These are phyloP conservation scores for Solenodon paradoxus DNA, from an alignment of 2,113 vertebrate species.

Conservation along the genomic window DNA sequence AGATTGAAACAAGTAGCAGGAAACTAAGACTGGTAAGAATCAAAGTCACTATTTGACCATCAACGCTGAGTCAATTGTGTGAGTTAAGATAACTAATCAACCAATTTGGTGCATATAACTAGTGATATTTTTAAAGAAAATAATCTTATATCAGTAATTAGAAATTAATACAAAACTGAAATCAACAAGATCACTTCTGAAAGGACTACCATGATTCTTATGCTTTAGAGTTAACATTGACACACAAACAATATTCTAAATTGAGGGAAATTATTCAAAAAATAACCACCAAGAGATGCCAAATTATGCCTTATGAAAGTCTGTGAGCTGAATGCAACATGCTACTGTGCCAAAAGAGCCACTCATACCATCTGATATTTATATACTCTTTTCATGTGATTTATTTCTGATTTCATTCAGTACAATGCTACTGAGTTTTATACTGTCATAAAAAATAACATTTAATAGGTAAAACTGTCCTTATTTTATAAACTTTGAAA, in stretches of 20 bases:
- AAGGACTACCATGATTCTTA: constrained; percentile 37
- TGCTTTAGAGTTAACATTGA: constrained; percentile 50
- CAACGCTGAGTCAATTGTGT: neutral
- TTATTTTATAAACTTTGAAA: constrained; percentile 48
- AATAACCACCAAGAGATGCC: neutral
- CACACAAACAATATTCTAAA: constrained; percentile 12
- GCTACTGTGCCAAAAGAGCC: neutral
- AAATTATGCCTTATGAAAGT: constrained; percentile 10
- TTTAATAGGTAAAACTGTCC: constrained; percentile 38
- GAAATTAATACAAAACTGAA: constrained; percentile 51
- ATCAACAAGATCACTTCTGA: constrained; percentile 30
- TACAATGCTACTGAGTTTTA: constrained; percentile 5
- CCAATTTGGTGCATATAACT: neutral
- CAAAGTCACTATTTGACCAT: constrained; percentile 51
- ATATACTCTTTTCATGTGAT: constrained; percentile 26
- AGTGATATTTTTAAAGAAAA: constrained; percentile 4
- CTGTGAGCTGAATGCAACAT: neutral
- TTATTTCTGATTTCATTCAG: constrained; percentile 46
- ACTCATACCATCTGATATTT: constrained; percentile 38
- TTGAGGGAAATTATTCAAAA: neutral
- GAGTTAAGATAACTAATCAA: constrained; percentile 44
- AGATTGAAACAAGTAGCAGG: constrained; percentile 11
- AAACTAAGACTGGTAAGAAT: constrained; percentile 25
- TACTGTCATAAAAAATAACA: constrained; percentile 54
- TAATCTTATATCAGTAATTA: neutral